These are phyloP conservation scores for Chaitophorus viminalis DNA, from an alignment of 2,888 invertebrate species.

Conservation along the genomic window DNA sequence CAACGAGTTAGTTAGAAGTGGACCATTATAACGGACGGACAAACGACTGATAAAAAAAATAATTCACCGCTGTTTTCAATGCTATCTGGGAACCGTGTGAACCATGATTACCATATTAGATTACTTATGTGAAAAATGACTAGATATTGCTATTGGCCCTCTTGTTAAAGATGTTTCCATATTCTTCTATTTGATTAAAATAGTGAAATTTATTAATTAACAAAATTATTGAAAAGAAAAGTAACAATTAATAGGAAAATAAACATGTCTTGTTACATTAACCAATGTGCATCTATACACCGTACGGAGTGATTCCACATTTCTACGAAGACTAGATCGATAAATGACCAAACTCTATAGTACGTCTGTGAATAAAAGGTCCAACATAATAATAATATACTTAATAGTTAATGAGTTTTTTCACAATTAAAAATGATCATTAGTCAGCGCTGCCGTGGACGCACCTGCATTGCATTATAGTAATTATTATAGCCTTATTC, in stretches of 20 bases:
- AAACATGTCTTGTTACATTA: neutral
- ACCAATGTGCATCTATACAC: neutral
- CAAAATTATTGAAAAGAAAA: neutral
- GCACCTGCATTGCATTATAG: neutral
- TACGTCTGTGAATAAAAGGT: neutral
- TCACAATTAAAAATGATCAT: neutral
- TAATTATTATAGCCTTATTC: no score
- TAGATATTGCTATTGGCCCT: no score
- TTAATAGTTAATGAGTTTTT: no score
- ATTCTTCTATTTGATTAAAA: no score
- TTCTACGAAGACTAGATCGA: neutral
- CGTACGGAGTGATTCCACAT: neutral
- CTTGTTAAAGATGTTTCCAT: no score
- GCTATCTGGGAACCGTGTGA: no score
- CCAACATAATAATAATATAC: neutral
- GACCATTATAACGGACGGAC: neutral
- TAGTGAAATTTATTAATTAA: neutral
- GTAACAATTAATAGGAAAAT: neutral
- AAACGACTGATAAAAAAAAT: no score
- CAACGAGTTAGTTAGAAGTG: neutral
- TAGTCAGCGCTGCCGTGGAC: neutral
- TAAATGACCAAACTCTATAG: neutral
- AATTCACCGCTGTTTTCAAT: no score
- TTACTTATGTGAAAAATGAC: no score
- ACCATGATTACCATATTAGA: no score